A percentile compares a stretch with the other conserved stretches of the same genome.
These are phyloP conservation scores for Dendropsophus ebraccatus DNA, from an alignment of 2,113 vertebrate genomes.

Conservation along the genomic window DNA sequence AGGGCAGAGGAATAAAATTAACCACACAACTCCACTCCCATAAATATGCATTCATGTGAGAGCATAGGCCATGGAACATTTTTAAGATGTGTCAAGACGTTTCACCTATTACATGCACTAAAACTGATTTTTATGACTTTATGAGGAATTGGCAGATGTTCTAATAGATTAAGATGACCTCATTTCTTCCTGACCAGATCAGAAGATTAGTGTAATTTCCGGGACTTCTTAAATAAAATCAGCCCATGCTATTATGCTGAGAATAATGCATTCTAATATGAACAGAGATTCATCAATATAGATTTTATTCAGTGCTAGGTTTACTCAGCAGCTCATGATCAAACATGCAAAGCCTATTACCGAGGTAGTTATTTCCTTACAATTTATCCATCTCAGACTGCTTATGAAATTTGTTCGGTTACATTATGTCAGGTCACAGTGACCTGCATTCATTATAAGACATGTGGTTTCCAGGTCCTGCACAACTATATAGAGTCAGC, in stretches of 20 bases:
- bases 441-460: constrained; percentile 52
- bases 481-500: constrained; percentile 1
- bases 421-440: constrained; percentile 49
- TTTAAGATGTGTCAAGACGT: constrained; percentile 55
- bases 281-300: constrained; percentile 35
- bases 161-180: constrained; percentile 58
- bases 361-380: constrained; percentile 52
- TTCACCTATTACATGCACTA: constrained; percentile 54
- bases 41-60: constrained; percentile 52
- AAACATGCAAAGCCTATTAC: constrained; percentile 32
- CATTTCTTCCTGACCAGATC: constrained; percentile 58
- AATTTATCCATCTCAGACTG: constrained; percentile 50
- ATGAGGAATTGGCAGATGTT: constrained; percentile 57
- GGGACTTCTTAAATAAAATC: constrained; percentile 59
- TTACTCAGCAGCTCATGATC: constrained; percentile 18
- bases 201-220: constrained; percentile 59
- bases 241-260: constrained; percentile 46
- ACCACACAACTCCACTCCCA: constrained; percentile 31
- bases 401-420: constrained; percentile 48
- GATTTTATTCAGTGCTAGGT: constrained; percentile 46
- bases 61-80: constrained; percentile 48
- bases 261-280: constrained; percentile 52
- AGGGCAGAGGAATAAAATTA: constrained; percentile 53
- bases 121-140: constrained; percentile 52
- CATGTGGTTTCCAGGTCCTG: constrained; percentile 27